Base-by-base conservation (phyloP, 2,888 invertebrate species). In the Chrysolina americana region DNA sequence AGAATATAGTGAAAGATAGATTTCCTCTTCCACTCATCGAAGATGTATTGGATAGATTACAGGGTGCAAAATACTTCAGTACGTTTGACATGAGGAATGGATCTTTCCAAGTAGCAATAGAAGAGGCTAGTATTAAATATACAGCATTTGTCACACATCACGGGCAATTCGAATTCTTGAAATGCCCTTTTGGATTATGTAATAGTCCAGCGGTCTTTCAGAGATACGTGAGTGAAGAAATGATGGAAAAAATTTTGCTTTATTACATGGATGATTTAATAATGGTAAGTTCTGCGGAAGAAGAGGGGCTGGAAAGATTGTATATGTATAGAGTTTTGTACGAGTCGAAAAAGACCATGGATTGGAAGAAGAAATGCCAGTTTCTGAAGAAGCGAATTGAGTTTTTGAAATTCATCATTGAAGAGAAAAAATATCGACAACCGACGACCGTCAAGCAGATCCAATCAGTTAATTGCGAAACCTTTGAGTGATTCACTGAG, bases 141-240 rank as follows among this genome's bases (percentile, higher is more conserved):
- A 87, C 87, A 1, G 75, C 88, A 0, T 88, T 88, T 79, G 85
- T 87, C 3, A 85, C 84, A 15, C 85, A 79, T 8, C 79, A 81
- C 76, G 86, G 86, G 23, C 87, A 86, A 59, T 87, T 80, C 78
- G 87, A 88, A 78, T 87, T 88, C 74, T 64, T 83, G 17, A 83
- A 78, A 76, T 82, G 83, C 62, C 88, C 87, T 0, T 89, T 88
- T 82, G 88, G 88, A 6, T 70, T 88, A 6, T 85, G 76, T 65
- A 74, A 73, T 28, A 65, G 68, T 41, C 76, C 76, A 41, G 48
- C 64, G 13, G 65, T 71, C n/a, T n/a, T n/a, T n/a, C n/a, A n/a
- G n/a, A n/a, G n/a, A n/a, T n/a, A n/a, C n/a, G n/a, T n/a, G n/a
- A n/a, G n/a, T n/a, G n/a, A n/a, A n/a, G n/a, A n/a, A n/a, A n/a